phyloP scores from a whole-genome alignment of 2,797 vertebrate genomes.

The Threskiornis aethiopicus region DNA sequence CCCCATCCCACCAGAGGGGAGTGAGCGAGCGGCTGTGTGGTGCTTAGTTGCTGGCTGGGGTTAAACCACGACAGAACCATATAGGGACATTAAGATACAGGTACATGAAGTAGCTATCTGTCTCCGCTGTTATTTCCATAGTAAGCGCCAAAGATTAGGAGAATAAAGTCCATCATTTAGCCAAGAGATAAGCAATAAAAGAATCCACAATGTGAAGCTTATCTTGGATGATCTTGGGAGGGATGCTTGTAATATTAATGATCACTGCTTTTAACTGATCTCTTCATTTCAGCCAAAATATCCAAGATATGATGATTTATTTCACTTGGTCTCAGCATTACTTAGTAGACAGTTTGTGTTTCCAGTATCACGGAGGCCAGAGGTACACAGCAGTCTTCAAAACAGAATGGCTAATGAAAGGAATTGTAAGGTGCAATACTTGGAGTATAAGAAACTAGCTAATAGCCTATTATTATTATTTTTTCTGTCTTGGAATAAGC shows the following conservation, averaged over 20 bases:
- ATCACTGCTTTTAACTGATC: not conserved
- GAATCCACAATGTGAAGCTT: not conserved
- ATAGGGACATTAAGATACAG: not conserved
- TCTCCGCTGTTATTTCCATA: not conserved
- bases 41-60: no score
- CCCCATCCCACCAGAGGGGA: no score
- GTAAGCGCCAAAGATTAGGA: not conserved
- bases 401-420: not conserved
- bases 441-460: not conserved
- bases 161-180: not conserved
- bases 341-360: not conserved
- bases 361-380: not conserved
- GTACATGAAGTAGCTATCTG: not conserved
- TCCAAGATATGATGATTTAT: not conserved
- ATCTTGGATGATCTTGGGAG: not conserved
- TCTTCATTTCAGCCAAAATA: not conserved
- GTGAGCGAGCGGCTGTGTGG: no score
- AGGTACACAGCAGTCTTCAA: not conserved
- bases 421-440: not conserved
- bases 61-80: no score
- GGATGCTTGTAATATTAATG: not conserved
- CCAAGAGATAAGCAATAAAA: not conserved
- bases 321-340: not conserved
- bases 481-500: not conserved
- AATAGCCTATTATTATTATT: not conserved